Evolutionary conservation across 1,140 invertebrate genomes (phyloP).

Genomic region (Procambarus clarkii): DNA sequence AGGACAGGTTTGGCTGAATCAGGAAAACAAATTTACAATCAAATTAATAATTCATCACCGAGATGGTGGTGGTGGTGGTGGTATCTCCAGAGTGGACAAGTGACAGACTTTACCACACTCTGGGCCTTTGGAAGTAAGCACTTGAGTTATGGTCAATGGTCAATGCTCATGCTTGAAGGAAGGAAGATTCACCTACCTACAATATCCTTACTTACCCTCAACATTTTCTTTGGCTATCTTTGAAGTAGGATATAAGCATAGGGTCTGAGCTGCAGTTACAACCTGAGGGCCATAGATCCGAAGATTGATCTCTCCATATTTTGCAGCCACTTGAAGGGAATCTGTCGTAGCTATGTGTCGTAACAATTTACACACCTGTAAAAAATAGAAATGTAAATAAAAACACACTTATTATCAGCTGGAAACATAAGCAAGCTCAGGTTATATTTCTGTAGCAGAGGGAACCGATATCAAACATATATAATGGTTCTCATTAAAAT

Average conservation of each 20-base stretch:
- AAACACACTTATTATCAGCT: background rate
- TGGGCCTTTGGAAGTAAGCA: background rate
- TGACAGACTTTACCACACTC: background rate
- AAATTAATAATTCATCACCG: background rate
- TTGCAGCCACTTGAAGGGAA: slow-evolving; percentile 94
- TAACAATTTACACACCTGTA: slow-evolving; percentile 94
- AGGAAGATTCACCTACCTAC: background rate
- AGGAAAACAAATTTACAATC: background rate
- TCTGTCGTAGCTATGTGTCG: slow-evolving; percentile 96
- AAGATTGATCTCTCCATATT: slow-evolving; percentile 93
- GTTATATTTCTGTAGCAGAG: no score
- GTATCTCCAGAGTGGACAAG: background rate
- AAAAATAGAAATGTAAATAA: slow-evolving; percentile 12
- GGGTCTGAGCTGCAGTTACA: slow-evolving; percentile 92
- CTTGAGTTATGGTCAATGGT: background rate
- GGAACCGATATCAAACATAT: no score
- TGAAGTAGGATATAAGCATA: slow-evolving; percentile 93
- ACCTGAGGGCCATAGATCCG: slow-evolving; percentile 96
- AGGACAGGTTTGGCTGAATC: slow-evolving; percentile 9
- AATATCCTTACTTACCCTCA: slow-evolving; percentile 80
- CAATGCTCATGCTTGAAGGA: background rate
- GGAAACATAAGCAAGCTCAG: background rate
- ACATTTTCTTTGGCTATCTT: slow-evolving; percentile 98
- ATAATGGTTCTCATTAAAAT: no score
- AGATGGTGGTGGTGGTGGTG: background rate